Conservation (phyloP, 2,113 vertebrate species). For the Chaenogobius annularis region DNA sequence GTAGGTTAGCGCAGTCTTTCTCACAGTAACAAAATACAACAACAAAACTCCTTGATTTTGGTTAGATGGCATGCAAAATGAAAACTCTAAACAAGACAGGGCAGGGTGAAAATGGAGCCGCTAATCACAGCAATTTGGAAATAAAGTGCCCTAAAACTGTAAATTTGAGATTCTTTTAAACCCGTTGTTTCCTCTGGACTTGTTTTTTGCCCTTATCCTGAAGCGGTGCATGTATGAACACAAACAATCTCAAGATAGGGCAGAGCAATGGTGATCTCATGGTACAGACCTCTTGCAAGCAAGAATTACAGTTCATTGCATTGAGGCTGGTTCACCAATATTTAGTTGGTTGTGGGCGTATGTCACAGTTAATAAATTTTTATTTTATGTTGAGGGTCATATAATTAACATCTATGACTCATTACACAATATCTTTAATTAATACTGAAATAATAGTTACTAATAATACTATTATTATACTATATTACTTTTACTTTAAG, state of each 20-base stretch:
- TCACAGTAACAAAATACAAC: conserved; percentile 40
- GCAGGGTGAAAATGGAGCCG: background rate
- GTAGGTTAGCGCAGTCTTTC: conserved; percentile 43
- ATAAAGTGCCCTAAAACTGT: background rate
- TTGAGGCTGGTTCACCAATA: too few species aligned
- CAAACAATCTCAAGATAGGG: background rate
- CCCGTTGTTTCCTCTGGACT: background rate
- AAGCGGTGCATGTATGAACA: background rate
- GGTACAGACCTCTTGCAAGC: too few species aligned
- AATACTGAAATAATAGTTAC: too few species aligned
- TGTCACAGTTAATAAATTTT: too few species aligned
- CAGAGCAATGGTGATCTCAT: background rate
- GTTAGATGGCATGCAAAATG: conserved; percentile 11
- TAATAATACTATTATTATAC: too few species aligned
- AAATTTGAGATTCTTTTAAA: background rate
- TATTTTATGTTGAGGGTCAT: too few species aligned
- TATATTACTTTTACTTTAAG: too few species aligned
- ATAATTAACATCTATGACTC: too few species aligned
- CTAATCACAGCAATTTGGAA: background rate
- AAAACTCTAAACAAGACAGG: conserved; percentile 8
- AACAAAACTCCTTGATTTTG: conserved; percentile 29
- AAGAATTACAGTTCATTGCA: too few species aligned
- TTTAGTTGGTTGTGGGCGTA: too few species aligned
- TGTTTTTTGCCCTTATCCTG: background rate
- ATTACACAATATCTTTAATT: too few species aligned